phyloP scores from a whole-genome alignment of 2,797 vertebrate species.

The Sebastes taczanowskii region DNA sequence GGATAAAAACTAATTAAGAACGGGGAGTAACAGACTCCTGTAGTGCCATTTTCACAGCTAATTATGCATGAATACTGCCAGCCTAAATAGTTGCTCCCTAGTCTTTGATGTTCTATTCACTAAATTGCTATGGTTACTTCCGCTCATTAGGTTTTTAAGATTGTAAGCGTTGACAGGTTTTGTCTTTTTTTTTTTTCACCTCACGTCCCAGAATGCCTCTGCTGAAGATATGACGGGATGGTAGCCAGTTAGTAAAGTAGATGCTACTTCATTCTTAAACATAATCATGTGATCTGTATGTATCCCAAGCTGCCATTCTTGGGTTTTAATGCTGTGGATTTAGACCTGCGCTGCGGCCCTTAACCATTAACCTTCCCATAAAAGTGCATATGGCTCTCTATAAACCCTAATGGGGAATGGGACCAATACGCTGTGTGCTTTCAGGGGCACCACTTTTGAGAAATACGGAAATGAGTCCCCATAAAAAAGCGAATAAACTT shows the following conservation, averaged over 20 bases:
- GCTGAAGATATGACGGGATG: neutral
- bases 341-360: slow-evolving; percentile 70
- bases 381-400: slow-evolving; percentile 83
- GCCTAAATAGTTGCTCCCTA: slow-evolving; percentile 78
- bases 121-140: slow-evolving; percentile 81
- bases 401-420: slow-evolving; percentile 81
- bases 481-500: slow-evolving; percentile 72
- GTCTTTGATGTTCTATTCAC: slow-evolving; percentile 80
- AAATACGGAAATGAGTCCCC: slow-evolving; percentile 73
- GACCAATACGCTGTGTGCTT: slow-evolving; percentile 64
- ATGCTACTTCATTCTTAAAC: slow-evolving; percentile 30
- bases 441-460: slow-evolving; percentile 55
- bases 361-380: slow-evolving; percentile 83
- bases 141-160: slow-evolving; percentile 82
- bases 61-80: slow-evolving; percentile 83
- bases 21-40: slow-evolving; percentile 77
- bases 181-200: slow-evolving; percentile 18
- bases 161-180: slow-evolving; percentile 75
- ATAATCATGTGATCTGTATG: slow-evolving; percentile 35
- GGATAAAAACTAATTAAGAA: slow-evolving; percentile 82
- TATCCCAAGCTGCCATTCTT: slow-evolving; percentile 60
- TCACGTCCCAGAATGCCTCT: slow-evolving; percentile 26
- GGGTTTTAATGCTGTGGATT: slow-evolving; percentile 75
- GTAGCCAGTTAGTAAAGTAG: slow-evolving; percentile 6
- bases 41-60: slow-evolving; percentile 82